Conservation (phyloP, 2,797 vertebrate species). For the Girardinus metallicus region DNA sequence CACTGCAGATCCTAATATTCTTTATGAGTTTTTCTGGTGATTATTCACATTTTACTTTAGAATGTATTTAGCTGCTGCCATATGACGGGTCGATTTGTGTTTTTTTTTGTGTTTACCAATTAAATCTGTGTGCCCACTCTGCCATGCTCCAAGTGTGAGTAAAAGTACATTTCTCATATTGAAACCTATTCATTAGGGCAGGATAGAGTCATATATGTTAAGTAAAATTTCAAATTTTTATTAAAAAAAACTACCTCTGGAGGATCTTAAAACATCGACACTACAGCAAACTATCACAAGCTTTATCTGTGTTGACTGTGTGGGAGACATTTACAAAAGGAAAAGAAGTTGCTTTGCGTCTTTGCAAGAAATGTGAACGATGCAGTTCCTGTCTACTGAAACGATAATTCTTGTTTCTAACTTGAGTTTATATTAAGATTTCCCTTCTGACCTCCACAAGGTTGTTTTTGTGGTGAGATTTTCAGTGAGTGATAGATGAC, state of each 20-base stretch:
- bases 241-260: neutral
- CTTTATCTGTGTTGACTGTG: neutral
- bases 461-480: neutral
- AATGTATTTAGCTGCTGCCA: neutral
- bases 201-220: neutral
- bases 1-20: no score
- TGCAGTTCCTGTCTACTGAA: neutral
- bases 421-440: neutral
- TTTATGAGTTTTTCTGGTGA: no score
- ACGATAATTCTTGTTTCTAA: neutral
- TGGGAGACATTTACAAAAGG: neutral
- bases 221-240: neutral
- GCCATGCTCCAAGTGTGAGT: neutral
- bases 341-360: neutral
- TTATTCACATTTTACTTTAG: no score
- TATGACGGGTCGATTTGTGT: neutral
- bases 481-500: constrained; percentile 9
- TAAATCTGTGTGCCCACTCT: neutral
- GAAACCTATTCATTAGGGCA: neutral
- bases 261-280: neutral
- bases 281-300: neutral
- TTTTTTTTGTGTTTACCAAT: neutral
- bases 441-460: neutral
- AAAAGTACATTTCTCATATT: neutral
- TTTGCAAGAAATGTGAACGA: neutral